Evolutionary conservation across 2,797 vertebrate species (phyloP), one percentile per base, ranked within the genome.

Genomic region (Gymnodraco acuticeps): DNA sequence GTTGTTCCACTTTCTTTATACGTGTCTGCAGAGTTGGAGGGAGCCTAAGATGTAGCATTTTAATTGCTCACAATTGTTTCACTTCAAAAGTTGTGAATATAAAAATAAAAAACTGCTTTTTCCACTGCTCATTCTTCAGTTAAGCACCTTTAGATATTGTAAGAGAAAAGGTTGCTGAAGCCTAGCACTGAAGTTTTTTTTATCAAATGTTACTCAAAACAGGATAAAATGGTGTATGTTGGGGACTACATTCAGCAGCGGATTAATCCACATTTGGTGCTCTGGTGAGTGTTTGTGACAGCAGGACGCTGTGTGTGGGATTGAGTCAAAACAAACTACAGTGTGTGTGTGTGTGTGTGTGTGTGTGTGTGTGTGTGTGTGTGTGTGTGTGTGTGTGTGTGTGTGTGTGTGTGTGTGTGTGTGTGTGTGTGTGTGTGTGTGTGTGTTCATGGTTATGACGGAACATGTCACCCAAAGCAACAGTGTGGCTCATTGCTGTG

Each of bases 231-330:
- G 20, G 48, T 33, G 17, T n/a, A 31, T 9, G 15, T n/a, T n/a
- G 41, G 20, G 46, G 16, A 66, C 50, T 52, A 42, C 23, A 52
- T 19, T 50, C 23, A 64, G 31, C 31, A 1, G 31, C 12, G 47
- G 46, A 50, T 42, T 9, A 43, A 53, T 66, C 5, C 51, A 66
- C 50, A 66, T 43, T 43, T 53, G 13, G 31, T 41, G 47, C 47
- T 6, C 4, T 15, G 15, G 47, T 65, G 64, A 53, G 38, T 54
- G 9, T 66, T 27, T 43, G 41, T 43, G 51, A 20, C 64, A 54
- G 41, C 51, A 67, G 42, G 52, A 67, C 1, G 8, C 16, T 54
- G 52, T 67, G 4, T 55, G 64, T 67, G 64, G 1, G 51, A 5
- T 1, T n/a, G 20, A 45, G 41, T 43, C 48, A 51, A 38, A 20